Base-by-base conservation (phyloP, 2,797 vertebrate genomes). In the Miichthys miiuy region DNA sequence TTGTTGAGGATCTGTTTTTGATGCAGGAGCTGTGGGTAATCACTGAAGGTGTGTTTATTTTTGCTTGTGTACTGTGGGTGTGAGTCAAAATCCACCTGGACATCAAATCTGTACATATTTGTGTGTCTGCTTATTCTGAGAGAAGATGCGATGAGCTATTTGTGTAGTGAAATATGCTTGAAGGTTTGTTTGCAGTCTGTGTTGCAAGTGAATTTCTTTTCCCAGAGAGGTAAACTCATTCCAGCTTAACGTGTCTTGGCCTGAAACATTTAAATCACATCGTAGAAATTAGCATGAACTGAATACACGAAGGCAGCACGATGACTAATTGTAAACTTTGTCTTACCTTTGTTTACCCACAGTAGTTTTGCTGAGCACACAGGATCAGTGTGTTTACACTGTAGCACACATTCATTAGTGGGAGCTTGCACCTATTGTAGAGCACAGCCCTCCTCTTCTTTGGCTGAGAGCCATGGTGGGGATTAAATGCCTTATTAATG, bases 171-270 rank as follows among this genome's bases (percentile, higher is more conserved):
- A 83, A 89, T 84, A 60, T 66, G 72, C 77, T 77, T 67, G 76
- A 83, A 80, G 87, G 86, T 84, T 65, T 91, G 85, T 94, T 91
- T 91, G 87, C 80, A 55, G 82, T 81, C 66, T 55, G 64, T 55
- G 58, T 83, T 70, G 77, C 56, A 34, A 75, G 72, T 76, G 74
- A 85, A 86, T 87, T 82, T 75, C 79, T 81, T 88, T 80, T 68
- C 58, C 52, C 21, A 47, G 61, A 72, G 68, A 82, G 55, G 80
- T 85, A 81, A 90, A 89, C 79, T 88, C 50, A 20, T 79, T 76
- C 67, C 58, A 44, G 55, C 38, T 68, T 50, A 55, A 5, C 18
- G 3, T 38, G 16, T 68, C 62, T 85, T 64, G 38, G 71, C 76
- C 68, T 47, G 55, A 47, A 77, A 79, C 83, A 81, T 79, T 81